A percentile compares a stretch with the other conserved stretches of the same genome.
Evolutionary conservation across 2,113 vertebrate species (phyloP).

Genomic region (Phrynosoma platyrhinos): DNA sequence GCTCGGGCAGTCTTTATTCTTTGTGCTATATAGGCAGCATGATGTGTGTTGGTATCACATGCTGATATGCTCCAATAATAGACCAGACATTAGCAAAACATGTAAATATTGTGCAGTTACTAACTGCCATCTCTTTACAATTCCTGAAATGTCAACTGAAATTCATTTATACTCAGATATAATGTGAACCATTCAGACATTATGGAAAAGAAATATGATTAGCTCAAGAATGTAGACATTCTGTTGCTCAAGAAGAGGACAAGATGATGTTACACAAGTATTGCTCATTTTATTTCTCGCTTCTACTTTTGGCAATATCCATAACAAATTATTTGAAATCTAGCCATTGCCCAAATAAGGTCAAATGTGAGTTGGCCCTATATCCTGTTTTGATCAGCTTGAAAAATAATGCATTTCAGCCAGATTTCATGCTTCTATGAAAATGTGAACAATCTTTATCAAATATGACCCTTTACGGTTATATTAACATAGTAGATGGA

Average conservation of each 20-base stretch:
- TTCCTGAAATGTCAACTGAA: not conserved
- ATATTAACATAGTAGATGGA: not conserved
- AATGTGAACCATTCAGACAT: not conserved
- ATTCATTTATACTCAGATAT: not conserved
- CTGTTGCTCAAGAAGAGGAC: not conserved
- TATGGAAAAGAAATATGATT: not conserved
- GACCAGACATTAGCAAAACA: not conserved
- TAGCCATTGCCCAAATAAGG: conserved; percentile 2
- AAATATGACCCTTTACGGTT: not conserved
- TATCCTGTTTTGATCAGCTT: not conserved
- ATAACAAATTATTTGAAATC: not conserved
- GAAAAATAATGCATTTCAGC: not conserved
- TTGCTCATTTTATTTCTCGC: not conserved
- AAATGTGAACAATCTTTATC: not conserved
- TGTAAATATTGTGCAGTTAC: not conserved
- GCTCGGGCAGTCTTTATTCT: not conserved
- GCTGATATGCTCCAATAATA: not conserved
- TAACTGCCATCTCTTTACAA: not conserved
- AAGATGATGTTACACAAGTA: not conserved
- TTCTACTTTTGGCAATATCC: conserved; percentile 4
- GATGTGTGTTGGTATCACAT: not conserved
- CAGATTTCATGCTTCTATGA: conserved; percentile 1
- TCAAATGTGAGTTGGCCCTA: not conserved
- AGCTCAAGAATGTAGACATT: not conserved
- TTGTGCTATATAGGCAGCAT: not conserved